phyloP scores from a whole-genome alignment of 2,113 vertebrate species.

The Hemichromis elongatus region DNA sequence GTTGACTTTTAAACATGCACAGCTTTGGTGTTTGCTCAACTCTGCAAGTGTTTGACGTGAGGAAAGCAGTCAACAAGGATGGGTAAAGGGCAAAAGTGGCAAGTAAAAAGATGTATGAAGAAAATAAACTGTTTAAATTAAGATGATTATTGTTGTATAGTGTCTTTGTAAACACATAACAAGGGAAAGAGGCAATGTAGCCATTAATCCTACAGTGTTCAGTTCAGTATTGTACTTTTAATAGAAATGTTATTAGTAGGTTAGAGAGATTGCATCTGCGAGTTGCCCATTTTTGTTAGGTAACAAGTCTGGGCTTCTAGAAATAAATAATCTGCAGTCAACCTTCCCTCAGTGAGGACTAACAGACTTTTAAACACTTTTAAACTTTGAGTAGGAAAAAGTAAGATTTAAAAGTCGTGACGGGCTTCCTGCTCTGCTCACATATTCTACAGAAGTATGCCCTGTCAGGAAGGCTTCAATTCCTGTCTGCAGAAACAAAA shows the following conservation, averaged over 20 bases:
- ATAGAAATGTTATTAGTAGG: neutral
- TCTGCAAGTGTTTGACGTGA: no score
- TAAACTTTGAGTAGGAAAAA: neutral
- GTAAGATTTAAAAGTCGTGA: neutral
- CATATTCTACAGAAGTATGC: neutral
- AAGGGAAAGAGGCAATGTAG: neutral
- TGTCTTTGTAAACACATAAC: neutral
- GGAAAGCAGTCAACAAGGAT: no score
- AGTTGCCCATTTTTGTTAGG: neutral
- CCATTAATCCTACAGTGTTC: neutral
- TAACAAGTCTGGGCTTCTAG: neutral
- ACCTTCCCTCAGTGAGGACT: neutral
- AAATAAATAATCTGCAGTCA: neutral
- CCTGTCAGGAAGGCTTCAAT: slow-evolving; percentile 27
- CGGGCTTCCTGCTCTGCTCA: neutral
- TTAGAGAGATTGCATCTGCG: neutral
- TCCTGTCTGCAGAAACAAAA: slow-evolving; percentile 52
- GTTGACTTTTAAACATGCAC: no score
- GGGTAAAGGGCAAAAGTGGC: no score
- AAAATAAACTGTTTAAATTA: no score
- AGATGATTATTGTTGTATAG: neutral
- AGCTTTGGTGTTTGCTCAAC: no score
- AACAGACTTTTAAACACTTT: neutral
- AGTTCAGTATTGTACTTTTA: neutral
- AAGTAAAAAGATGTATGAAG: no score